Percentiles rank a stretch among this genome's conserved stretches.
Conservation (phyloP, 1,140 invertebrate genomes). For the Hycleus phaleratus region DNA sequence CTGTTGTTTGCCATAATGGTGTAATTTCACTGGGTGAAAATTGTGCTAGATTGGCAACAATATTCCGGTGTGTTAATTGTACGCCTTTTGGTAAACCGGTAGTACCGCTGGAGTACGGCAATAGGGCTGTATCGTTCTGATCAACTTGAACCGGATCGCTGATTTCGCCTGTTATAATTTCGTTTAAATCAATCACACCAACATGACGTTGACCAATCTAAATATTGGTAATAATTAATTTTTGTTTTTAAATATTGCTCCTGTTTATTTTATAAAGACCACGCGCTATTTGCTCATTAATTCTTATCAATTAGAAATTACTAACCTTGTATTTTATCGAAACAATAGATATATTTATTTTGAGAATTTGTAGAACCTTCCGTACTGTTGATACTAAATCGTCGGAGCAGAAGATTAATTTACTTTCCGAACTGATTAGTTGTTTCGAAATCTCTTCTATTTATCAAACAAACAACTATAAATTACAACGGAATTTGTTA, state of each 20-base stretch:
- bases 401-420: slow-evolving; percentile 56
- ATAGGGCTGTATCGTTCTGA: slow-evolving; percentile 40
- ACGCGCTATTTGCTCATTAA: neutral
- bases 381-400: slow-evolving; percentile 42
- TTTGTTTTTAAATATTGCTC: neutral
- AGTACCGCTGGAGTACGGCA: slow-evolving; percentile 73
- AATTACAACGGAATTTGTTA: neutral
- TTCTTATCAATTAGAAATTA: slow-evolving; percentile 18
- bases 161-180: neutral
- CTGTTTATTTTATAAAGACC: neutral
- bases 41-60: slow-evolving; percentile 46
- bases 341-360: neutral
- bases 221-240: neutral
- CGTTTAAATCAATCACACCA: slow-evolving; percentile 8
- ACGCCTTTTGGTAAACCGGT: slow-evolving; percentile 85
- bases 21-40: neutral
- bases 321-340: slow-evolving; percentile 26
- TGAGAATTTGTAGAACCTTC: slow-evolving; percentile 39
- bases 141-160: neutral
- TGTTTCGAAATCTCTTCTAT: slow-evolving; percentile 51
- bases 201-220: neutral
- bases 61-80: slow-evolving; percentile 61
- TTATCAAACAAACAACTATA: too few species aligned
- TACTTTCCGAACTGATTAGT: slow-evolving; percentile 53
- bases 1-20: neutral